A percentile compares a stretch with the other conserved stretches of the same genome.
Conservation (phyloP, 2,797 vertebrate genomes). For the Knipowitschia caucasica region DNA sequence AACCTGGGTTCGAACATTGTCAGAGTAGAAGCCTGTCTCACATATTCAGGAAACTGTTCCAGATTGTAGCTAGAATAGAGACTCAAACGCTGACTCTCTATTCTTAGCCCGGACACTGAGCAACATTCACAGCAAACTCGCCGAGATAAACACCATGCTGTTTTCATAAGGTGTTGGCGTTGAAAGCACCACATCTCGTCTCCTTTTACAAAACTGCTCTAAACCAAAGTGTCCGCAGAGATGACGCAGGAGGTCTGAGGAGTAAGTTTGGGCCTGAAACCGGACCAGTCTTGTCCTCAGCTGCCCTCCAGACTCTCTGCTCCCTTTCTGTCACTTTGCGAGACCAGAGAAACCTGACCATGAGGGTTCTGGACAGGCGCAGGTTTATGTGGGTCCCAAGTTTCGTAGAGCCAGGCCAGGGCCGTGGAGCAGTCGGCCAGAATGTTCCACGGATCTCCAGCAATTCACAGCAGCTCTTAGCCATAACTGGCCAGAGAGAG, state of each 20-base stretch:
- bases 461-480: background rate
- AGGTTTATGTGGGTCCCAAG: slow-evolving; percentile 35
- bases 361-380: slow-evolving; percentile 20
- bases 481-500: background rate
- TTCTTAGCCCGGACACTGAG: too few species aligned
- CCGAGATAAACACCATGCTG: background rate
- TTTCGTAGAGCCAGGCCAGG: background rate
- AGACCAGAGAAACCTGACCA: slow-evolving; percentile 53
- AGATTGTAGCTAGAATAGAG: too few species aligned
- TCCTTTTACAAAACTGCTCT: slow-evolving; percentile 9
- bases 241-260: slow-evolving; percentile 6
- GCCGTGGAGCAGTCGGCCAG: slow-evolving; percentile 33
- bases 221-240: background rate
- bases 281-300: slow-evolving; percentile 15
- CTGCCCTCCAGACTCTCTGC: slow-evolving; percentile 11
- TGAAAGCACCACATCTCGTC: slow-evolving; percentile 3
- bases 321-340: slow-evolving; percentile 31
- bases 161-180: background rate
- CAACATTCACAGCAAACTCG: too few species aligned
- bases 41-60: too few species aligned
- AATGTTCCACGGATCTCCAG: slow-evolving; percentile 17
- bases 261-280: slow-evolving; percentile 14
- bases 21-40: too few species aligned
- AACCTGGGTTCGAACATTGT: too few species aligned
- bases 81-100: too few species aligned